phyloP scores from a whole-genome alignment of 2,113 vertebrate genomes.

The Sinocyclocheilus grahami region DNA sequence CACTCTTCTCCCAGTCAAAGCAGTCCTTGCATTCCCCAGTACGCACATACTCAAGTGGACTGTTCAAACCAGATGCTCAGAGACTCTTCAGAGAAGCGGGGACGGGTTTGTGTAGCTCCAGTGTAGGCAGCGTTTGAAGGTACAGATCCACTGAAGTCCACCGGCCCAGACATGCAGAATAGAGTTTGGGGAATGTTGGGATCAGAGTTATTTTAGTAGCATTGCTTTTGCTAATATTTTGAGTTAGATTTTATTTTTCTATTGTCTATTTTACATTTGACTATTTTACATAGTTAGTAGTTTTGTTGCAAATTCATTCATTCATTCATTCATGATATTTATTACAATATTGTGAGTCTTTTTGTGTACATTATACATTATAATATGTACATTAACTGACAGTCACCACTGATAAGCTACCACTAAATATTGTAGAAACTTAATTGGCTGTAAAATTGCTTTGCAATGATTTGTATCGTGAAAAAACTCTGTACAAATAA shows the following conservation, averaged over 20 bases:
- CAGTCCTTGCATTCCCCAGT: constrained; percentile 48
- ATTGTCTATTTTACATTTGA: too few relatives aligned
- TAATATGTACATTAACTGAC: too few relatives aligned
- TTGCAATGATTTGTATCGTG: too few relatives aligned
- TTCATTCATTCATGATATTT: too few relatives aligned
- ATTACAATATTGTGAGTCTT: too few relatives aligned
- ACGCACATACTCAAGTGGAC: constrained; percentile 51
- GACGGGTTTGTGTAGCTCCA: constrained; percentile 23
- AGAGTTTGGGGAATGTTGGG: too few relatives aligned
- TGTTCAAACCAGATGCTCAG: constrained; percentile 53
- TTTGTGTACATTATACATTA: too few relatives aligned
- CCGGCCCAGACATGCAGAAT: background rate
- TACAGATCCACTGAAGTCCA: background rate
- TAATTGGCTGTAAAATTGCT: too few relatives aligned
- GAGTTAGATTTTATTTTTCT: background rate
- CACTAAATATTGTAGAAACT: too few relatives aligned
- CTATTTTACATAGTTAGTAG: too few relatives aligned
- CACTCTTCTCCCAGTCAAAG: constrained; percentile 45
- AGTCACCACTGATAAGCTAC: too few relatives aligned
- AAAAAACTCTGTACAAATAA: too few relatives aligned
- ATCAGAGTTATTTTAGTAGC: background rate
- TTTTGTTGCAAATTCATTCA: background rate
- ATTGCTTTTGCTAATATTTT: background rate
- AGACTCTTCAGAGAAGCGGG: constrained; percentile 43
- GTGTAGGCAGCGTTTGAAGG: constrained; percentile 34